Evolutionary conservation across 2,797 vertebrate species (phyloP).

Genomic region (Psittacula derbiana): DNA sequence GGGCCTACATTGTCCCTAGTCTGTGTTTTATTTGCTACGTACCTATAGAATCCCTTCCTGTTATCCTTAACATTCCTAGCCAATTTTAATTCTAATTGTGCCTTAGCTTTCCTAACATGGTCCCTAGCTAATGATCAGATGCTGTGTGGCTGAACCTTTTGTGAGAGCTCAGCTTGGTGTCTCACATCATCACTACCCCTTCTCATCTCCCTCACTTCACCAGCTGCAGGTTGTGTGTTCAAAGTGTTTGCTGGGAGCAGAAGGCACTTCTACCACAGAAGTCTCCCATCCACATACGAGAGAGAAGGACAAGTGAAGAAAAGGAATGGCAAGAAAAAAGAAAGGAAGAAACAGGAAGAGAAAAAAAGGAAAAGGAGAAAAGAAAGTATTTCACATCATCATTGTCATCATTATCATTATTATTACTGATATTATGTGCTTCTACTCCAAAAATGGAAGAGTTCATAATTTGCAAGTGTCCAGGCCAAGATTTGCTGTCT

Average conservation of each 20-base stretch:
- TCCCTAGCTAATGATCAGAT: background rate
- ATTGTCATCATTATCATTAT: background rate
- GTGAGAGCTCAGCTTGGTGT: conserved; percentile 23
- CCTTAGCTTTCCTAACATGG: too few species aligned
- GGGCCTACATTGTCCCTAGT: too few species aligned
- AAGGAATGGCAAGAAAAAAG: background rate
- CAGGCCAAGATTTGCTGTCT: background rate
- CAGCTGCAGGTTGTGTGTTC: conserved; percentile 4
- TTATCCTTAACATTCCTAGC: too few species aligned
- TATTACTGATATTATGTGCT: background rate
- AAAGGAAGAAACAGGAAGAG: background rate
- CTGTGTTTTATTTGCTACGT: too few species aligned
- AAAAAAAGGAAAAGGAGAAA: background rate
- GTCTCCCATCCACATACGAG: background rate
- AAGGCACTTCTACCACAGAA: background rate
- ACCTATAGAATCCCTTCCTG: too few species aligned
- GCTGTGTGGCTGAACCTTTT: conserved; percentile 44
- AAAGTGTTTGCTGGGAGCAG: background rate
- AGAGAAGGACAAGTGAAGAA: background rate
- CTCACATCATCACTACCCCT: conserved; percentile 47
- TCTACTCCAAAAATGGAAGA: background rate
- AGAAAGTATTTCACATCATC: background rate
- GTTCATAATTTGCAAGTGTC: background rate
- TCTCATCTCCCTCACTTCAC: conserved; percentile 61
- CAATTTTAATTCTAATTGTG: too few species aligned